Base-by-base conservation (phyloP, 2,888 invertebrate genomes). In the Drosophila melanosoma region DNA sequence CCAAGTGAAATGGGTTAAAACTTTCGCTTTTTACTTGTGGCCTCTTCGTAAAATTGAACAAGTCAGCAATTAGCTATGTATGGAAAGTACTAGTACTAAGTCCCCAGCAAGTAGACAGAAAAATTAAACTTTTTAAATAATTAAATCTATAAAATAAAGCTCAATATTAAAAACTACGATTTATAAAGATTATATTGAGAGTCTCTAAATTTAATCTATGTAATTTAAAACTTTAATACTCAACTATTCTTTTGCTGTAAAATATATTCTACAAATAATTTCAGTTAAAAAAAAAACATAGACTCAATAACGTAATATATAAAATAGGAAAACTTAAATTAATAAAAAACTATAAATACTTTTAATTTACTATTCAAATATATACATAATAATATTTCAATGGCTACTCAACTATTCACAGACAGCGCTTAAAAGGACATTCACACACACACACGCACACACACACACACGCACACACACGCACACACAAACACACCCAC, bases 1-100 rank as follows among this genome's bases (percentile, higher is more conserved):
- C 38, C 71, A 65, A 29, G 36, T 58, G 38, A 57, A 53, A 69
- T 32, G 48, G 40, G 52, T 49, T 72, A 52, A 32, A 66, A 23
- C 23, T 57, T 42, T 64, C 38, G 8, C 12, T 32, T 15, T 49
- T 33, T 20, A 33, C 52, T 35, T 26, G 2, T 11, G 17, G 1
- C 26, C 26, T 49, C 17, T 11, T 15, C 26, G 49, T 26, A 29
- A 23, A 32, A 42, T 42, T 40, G 15, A 48, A 20, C 20, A 32
- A 29, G 20, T 20, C 15, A 3, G 15, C 32, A 29, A 20, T 20
- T 33, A 33, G 33, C 8, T 15, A 12, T 12, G 20, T 4, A 12
- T 40, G 12, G 20, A n/a, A 20, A 52, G 17, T 17, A 17, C 5
- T 49, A 10, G 1, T 17, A 26, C 49, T 17, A 49, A 26, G 5